Base-by-base conservation (phyloP, 2,113 vertebrate genomes). In the Sturnira hondurensis region DNA sequence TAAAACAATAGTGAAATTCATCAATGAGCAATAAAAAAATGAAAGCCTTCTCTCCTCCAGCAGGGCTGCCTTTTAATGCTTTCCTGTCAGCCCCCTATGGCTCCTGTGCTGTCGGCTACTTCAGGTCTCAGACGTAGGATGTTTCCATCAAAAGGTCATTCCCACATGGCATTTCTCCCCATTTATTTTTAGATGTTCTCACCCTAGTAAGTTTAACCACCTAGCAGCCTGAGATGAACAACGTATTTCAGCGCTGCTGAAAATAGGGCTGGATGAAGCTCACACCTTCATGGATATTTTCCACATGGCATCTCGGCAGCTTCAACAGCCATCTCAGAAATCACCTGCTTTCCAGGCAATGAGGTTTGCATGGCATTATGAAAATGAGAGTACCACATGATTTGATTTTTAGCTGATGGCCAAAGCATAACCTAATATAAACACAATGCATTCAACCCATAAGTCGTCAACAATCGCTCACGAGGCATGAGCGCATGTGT, bases 81-180 rank as follows among this genome's bases (percentile, higher is more conserved):
- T 94, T 97, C 87, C 91, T 96, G 74, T 89, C 93, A 92, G 89
- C 90, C 80, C 81, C 92, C 94, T 77, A 91, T 85, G 88, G 94
- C 38, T 95, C 78, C 15, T 56, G 54, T 2, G 7, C 65, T 71
- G 87, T 85, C 92, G 90, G 78, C 81, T 95, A 92, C 91, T 96
- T 89, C 82, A 97, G 93, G 96, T 92, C 86, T 95, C 95, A 96
- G 87, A 83, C 26, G 45, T 9, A 3, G 87, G 97, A 92, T 1
- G 4, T 94, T 97, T 96, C 93, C 94, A 91, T 88, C 68, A 82
- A 97, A 97, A 97, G 93, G 96, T 97, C 96, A 97, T 96, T 91
- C 71, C 89, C 80, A 84, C n/a, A 13, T 83, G 89, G 28, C 89
- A 93, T 95, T 94, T 96, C 41, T 65, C 63, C 47, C 38, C 86